Percentiles rank a stretch among this genome's conserved stretches.
phyloP scores from a whole-genome alignment of 2,888 invertebrate species.

The Drosophila nr. medialis region DNA sequence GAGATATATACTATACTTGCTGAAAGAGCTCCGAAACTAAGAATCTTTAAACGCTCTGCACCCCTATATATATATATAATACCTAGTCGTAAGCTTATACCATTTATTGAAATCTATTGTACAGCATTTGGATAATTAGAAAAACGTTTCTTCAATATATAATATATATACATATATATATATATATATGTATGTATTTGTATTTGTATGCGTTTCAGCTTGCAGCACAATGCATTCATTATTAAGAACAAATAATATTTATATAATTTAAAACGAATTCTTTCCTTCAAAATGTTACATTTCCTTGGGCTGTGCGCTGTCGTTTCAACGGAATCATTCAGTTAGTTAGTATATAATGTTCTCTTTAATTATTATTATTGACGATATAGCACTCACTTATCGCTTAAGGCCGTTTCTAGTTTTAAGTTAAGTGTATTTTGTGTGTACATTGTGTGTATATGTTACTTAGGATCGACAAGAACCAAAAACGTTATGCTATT shows the following conservation, averaged over 20 bases:
- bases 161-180: conserved; percentile 10
- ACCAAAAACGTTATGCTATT: conserved; percentile 77
- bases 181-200: conserved; percentile 1
- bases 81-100: conserved; percentile 57
- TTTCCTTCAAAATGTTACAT: conserved; percentile 46
- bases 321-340: conserved; percentile 52
- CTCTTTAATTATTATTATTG: conserved; percentile 6
- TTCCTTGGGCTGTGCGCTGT: conserved; percentile 74
- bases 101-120: conserved; percentile 26
- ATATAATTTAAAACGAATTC: conserved; percentile 10
- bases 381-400: conserved; percentile 13
- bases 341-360: conserved; percentile 36
- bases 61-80: conserved; percentile 23
- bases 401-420: conserved; percentile 32
- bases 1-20: conserved; percentile 1
- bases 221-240: conserved; percentile 20
- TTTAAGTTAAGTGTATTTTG: conserved; percentile 28
- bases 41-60: conserved; percentile 47
- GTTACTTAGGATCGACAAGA: conserved; percentile 47
- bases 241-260: conserved; percentile 2
- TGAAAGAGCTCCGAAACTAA: conserved; percentile 27
- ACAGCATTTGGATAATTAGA: conserved; percentile 36
- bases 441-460: conserved; percentile 32
- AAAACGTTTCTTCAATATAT: conserved; percentile 15
- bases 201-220: conserved; percentile 21